Percentiles rank a stretch among this genome's conserved stretches.
phyloP scores from a whole-genome alignment of 2,797 vertebrate species.

The Hippopotamyrus pictus region DNA sequence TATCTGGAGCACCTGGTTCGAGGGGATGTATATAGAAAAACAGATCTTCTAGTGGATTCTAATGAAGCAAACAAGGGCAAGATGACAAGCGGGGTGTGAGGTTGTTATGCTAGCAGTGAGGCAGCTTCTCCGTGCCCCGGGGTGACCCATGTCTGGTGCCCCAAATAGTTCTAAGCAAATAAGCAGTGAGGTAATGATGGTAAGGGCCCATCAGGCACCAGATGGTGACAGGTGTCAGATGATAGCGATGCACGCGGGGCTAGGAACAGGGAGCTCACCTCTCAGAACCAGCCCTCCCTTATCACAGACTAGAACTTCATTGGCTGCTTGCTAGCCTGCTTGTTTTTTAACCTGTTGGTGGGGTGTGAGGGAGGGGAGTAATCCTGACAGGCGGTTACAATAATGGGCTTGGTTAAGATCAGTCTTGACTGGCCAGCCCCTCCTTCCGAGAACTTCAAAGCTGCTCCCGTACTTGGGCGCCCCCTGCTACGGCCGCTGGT shows the following conservation, averaged over 20 bases:
- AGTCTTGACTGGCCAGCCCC: background rate
- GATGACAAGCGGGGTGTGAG: constrained; percentile 17
- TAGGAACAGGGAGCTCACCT: background rate
- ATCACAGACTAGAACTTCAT: background rate
- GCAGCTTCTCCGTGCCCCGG: background rate
- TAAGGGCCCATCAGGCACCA: background rate
- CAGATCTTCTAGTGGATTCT: constrained; percentile 14
- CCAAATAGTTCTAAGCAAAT: constrained; percentile 21
- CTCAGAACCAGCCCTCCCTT: background rate
- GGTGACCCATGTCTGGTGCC: constrained; percentile 11
- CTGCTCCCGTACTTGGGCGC: background rate
- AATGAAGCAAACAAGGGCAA: constrained; percentile 9
- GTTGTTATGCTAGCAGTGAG: constrained; percentile 4
- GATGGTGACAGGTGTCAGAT: constrained; percentile 14
- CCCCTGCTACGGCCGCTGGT: background rate
- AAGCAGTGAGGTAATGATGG: constrained; percentile 14
- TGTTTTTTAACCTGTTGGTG: constrained; percentile 12
- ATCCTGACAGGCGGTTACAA: constrained; percentile 10
- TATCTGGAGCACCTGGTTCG: constrained; percentile 2
- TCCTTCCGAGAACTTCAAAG: background rate
- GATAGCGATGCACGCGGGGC: background rate
- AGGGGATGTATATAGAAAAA: background rate
- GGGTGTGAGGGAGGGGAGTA: background rate
- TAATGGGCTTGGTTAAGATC: constrained; percentile 14
- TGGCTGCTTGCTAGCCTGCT: background rate